Base-by-base conservation (phyloP, 1,140 invertebrate species). In the Zaprionus nigranus region DNA sequence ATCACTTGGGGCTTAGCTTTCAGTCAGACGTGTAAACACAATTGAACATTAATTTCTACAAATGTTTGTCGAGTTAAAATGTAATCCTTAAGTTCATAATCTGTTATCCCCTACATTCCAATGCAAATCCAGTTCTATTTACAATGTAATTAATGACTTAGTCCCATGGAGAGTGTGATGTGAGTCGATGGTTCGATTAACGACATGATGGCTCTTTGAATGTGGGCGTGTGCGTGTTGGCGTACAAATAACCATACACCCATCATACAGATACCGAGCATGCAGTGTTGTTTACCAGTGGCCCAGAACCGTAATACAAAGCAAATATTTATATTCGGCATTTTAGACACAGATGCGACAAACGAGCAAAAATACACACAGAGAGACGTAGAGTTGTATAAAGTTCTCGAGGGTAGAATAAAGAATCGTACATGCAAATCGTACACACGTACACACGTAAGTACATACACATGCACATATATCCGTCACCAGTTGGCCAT, bases 101-200 rank as follows among this genome's bases (percentile, higher is more conserved):
- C 17, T 46, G 7, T 17, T 46, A n/a, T 34, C 40, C 17, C 43
- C 59, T 68, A 51, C 68, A 78, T 24, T n/a, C 26, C 43, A 20
- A 28, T 38, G 53, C 24, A 38, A 72, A 66, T 54, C 24, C 30
- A 59, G 61, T 58, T 82, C 70, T 85, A 82, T 86, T 85, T 79
- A 79, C 82, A 79, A 87, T 82, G 82, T 86, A 85, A 85, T 85
- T 85, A 85, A 85, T 87, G 75, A 69, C 53, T 65, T 57, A 53
- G 20, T 22, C 24, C 56, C 61, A 9, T 15, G 0, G 28, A 30
- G 34, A 78, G 78, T 70, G 82, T 63, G 69, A 81, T 71, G 49
- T n/a, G 38, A 75, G 38, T 43, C 65, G 51, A 58, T 57, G 64
- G 34, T 59, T 57, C 71, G 62, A 61, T 76, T 73, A 64, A 73